phyloP scores from a whole-genome alignment of 1,140 invertebrate genomes.

The Ceratina calcarata region DNA sequence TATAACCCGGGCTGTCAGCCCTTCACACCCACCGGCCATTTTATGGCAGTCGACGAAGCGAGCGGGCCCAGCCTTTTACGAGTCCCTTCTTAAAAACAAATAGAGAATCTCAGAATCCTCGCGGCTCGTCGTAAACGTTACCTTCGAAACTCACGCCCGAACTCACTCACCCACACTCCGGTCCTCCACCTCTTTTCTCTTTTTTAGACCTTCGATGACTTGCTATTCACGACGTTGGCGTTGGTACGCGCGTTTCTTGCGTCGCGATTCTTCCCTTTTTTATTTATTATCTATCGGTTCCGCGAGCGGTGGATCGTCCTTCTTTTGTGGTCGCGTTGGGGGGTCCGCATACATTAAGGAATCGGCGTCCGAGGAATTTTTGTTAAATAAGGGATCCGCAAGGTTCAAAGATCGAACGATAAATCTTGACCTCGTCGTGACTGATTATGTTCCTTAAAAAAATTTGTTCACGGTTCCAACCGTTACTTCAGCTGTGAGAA shows the following conservation, averaged over 20 bases:
- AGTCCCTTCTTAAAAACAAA: slow-evolving; percentile 62
- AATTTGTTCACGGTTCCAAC: too few species aligned
- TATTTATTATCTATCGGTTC: slow-evolving; percentile 2
- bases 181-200: too few species aligned
- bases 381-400: neutral
- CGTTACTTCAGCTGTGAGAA: too few species aligned
- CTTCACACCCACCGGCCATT: slow-evolving; percentile 64
- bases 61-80: slow-evolving; percentile 49
- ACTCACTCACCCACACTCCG: neutral
- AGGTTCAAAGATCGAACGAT: neutral
- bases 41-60: slow-evolving; percentile 48
- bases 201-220: slow-evolving; percentile 4
- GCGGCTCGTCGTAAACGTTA: slow-evolving; percentile 51
- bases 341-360: neutral
- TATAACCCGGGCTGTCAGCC: slow-evolving; percentile 65
- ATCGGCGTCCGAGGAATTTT: too few species aligned
- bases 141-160: slow-evolving; percentile 26
- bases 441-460: too few species aligned
- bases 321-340: neutral
- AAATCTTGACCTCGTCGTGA: too few species aligned
- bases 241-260: neutral
- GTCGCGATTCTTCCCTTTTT: neutral
- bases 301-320: neutral
- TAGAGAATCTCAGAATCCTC: slow-evolving; percentile 35
- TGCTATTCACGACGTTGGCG: slow-evolving; percentile 27